Conservation (phyloP, 2,888 invertebrate genomes). For the Tortrix viridana region DNA sequence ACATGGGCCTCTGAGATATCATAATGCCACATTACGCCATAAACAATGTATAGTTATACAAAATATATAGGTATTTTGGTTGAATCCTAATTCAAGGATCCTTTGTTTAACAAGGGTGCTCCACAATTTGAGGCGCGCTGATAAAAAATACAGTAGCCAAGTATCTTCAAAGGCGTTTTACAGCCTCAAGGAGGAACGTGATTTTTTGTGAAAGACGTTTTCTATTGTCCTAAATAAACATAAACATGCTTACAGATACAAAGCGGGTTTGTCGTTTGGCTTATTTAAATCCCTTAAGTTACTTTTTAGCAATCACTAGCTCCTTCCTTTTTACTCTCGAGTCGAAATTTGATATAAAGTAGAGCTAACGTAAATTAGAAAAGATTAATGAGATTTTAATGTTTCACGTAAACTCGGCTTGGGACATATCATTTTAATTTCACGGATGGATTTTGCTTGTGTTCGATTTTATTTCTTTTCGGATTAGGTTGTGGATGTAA, state of each 20-base stretch:
- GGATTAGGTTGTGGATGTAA: no score
- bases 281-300: conserved; percentile 5
- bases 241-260: conserved; percentile 33
- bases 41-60: no score
- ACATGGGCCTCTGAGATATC: no score
- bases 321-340: no score
- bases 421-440: conserved; percentile 21
- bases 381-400: conserved; percentile 25
- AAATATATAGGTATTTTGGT: no score
- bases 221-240: conserved; percentile 35
- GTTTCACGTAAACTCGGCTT: conserved; percentile 25
- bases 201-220: conserved; percentile 23
- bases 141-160: conserved; percentile 8
- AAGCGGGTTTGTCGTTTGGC: conserved; percentile 30
- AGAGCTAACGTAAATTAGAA: no score
- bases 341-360: no score
- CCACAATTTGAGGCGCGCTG: neutral
- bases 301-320: no score
- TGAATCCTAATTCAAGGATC: no score
- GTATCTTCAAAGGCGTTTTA: conserved; percentile 27
- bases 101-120: neutral
- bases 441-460: conserved; percentile 4
- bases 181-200: conserved; percentile 16
- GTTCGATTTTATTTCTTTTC: conserved; percentile 3
- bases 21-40: no score